Evolutionary conservation across 1,140 invertebrate species (phyloP), one percentile per base, ranked within the genome.

Genomic region (Zaprionus inermis): DNA sequence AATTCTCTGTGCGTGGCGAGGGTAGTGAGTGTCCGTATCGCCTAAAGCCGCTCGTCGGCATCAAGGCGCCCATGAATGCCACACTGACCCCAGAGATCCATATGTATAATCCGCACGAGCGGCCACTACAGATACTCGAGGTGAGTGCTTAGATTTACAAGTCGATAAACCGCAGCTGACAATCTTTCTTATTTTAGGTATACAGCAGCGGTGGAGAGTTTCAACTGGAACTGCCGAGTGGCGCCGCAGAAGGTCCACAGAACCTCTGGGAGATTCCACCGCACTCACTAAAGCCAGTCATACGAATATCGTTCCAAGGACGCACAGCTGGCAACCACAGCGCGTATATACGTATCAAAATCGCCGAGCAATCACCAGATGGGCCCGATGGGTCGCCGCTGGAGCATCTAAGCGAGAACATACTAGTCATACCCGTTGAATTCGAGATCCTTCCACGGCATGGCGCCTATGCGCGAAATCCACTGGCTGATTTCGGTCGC

Each of bases 131-230:
- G 94, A 97, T 97, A 93, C 70, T 85, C 1, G 83, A 93, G 86
- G 70, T 92, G 2, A 54, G 55, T 56, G 20, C 6, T 1, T 18
- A 5, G n/a, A 7, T 16, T 44, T n/a, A 1, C n/a, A 6, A 22
- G 10, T n/a, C 18, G 11, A 0, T 9, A 7, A 18, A 9, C 18
- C 44, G 18, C 18, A 57, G 20, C 12, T 51, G 7, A 52, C 10
- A 0, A 46, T 56, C 5, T 24, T 0, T 41, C 0, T 18, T 7
- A 2, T 38, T 54, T 3, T 24, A 92, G 91, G 83, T 92, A 14
- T 98, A 98, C 93, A 97, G 97, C 78, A 98, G 97, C 93, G 97
- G 97, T 60, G 95, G 96, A 64, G 97, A 98, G 93, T 96, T 99
- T 93, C 96, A 98, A 92, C 93, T 99, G 88, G 97, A 98, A 93